These are phyloP conservation scores for Conus ventricosus DNA, from an alignment of 1,140 invertebrate species.

Conservation along the genomic window DNA sequence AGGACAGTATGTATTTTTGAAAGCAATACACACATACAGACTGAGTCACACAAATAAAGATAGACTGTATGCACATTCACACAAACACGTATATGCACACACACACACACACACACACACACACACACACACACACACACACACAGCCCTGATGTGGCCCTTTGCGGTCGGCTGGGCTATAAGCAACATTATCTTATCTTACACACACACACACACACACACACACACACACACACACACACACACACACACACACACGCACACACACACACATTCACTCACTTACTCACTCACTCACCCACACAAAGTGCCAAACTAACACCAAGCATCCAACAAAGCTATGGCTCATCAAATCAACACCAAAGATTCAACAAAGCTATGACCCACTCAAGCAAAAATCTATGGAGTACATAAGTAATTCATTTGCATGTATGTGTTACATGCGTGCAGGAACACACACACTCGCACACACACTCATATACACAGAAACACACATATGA, in stretches of 20 bases:
- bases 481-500: not conserved
- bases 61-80: not conserved
- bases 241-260: not conserved
- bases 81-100: slow-evolving; percentile 11
- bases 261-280: not conserved
- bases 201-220: too few species aligned
- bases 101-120: slow-evolving; percentile 19
- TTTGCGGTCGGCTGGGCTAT: too few species aligned
- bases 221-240: not conserved
- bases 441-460: not conserved
- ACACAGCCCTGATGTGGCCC: too few species aligned
- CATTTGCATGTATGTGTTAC: too few species aligned
- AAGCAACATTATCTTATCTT: too few species aligned
- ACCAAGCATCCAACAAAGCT: too few species aligned
- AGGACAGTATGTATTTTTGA: slow-evolving; percentile 62
- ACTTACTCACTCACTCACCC: slow-evolving; percentile 17
- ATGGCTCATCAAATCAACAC: too few species aligned
- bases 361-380: too few species aligned
- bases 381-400: too few species aligned
- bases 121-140: too few species aligned
- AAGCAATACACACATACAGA: not conserved
- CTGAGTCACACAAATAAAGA: not conserved
- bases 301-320: not conserved
- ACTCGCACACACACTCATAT: not conserved
- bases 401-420: too few species aligned